Percentiles rank a stretch among this genome's conserved stretches.
phyloP scores from a whole-genome alignment of 1,140 invertebrate genomes.

The Chymomyza costata region DNA sequence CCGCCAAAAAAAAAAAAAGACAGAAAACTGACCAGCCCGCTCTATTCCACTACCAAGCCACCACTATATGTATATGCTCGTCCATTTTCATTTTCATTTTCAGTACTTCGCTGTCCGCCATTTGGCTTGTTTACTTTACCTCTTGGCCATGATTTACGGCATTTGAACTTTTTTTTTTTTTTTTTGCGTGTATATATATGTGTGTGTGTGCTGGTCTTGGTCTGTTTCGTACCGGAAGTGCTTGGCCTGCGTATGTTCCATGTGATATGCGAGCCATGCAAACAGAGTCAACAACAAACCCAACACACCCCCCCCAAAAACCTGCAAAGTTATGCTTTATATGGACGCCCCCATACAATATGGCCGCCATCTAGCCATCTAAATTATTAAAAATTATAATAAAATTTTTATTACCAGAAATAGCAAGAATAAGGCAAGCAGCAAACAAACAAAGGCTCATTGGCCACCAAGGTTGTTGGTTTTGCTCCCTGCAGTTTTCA shows the following conservation, averaged over 20 bases:
- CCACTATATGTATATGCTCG: too few species aligned
- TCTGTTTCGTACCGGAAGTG: constrained; percentile 30
- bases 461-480: neutral
- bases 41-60: too few species aligned
- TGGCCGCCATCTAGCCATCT: constrained; percentile 46
- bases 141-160: constrained; percentile 60
- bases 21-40: too few species aligned
- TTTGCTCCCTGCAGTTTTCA: too few species aligned
- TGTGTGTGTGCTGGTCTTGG: constrained; percentile 20
- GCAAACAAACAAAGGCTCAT: constrained; percentile 21
- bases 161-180: constrained; percentile 52
- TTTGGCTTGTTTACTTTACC: constrained; percentile 66
- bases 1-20: too few species aligned
- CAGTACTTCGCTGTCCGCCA: too few species aligned
- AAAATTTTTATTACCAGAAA: constrained; percentile 67
- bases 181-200: constrained; percentile 11
- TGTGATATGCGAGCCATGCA: constrained; percentile 26
- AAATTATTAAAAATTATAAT: constrained; percentile 70
- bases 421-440: constrained; percentile 41
- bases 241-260: constrained; percentile 42
- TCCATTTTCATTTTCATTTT: too few species aligned
- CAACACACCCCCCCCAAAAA: too few species aligned
- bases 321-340: too few species aligned
- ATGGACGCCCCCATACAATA: too few species aligned
- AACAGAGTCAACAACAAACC: too few species aligned